A percentile compares a stretch with the other conserved stretches of the same genome.
These are phyloP conservation scores for Noturus placidus DNA, from an alignment of 2,113 vertebrate genomes.

Conservation along the genomic window DNA sequence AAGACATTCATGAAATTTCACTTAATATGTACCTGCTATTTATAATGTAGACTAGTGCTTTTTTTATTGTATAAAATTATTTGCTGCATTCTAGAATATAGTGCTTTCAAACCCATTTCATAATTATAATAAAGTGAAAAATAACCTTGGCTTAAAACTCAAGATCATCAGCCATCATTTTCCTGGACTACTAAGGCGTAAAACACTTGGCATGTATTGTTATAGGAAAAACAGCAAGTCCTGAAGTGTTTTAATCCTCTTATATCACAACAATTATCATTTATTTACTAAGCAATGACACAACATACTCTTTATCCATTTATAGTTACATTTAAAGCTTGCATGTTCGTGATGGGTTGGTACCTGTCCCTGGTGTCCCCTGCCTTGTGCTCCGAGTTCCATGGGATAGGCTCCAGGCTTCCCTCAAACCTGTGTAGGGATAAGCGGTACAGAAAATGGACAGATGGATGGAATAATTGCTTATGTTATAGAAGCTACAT, in stretches of 20 bases:
- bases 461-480: too few species aligned
- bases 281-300: neutral
- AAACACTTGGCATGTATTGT: neutral
- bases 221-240: neutral
- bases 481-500: too few species aligned
- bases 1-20: constrained; percentile 23
- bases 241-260: neutral
- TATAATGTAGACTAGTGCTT: constrained; percentile 81
- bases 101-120: constrained; percentile 28
- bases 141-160: constrained; percentile 6
- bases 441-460: too few species aligned
- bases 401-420: too few species aligned
- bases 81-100: constrained; percentile 69
- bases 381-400: too few species aligned
- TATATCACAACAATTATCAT: neutral
- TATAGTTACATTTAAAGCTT: neutral
- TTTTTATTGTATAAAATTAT: constrained; percentile 66
- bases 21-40: constrained; percentile 52
- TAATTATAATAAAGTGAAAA: constrained; percentile 36
- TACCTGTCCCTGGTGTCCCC: too few species aligned
- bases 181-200: neutral
- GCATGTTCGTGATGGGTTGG: too few species aligned
- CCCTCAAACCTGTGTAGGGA: too few species aligned
- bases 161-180: neutral
- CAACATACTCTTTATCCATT: neutral